phyloP scores from a whole-genome alignment of 2,113 vertebrate species.

The Eptatretus burgeri region DNA sequence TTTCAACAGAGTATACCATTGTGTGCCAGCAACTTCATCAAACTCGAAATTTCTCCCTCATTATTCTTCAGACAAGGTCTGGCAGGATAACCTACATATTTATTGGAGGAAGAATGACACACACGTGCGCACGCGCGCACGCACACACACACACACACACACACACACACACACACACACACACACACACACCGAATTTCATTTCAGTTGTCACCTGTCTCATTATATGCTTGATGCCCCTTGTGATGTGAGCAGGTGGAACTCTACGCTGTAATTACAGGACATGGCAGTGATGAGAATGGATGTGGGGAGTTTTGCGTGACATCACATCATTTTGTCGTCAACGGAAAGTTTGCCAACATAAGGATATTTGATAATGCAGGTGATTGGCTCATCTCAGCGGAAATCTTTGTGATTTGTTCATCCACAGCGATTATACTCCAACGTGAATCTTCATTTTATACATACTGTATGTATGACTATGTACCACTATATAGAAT shows the following conservation, averaged over 20 bases:
- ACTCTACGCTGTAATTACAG: conserved; percentile 27
- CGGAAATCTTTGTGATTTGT: too few species aligned
- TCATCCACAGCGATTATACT: too few species aligned
- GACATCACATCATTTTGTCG: conserved; percentile 26
- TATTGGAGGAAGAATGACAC: background rate
- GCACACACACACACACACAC: background rate
- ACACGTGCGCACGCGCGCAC: too few species aligned
- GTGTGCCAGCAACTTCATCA: background rate
- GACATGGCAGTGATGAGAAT: conserved; percentile 26
- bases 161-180: background rate
- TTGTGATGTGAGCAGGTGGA: conserved; percentile 19
- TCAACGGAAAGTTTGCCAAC: conserved; percentile 21
- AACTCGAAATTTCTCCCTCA: background rate
- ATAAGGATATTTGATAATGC: conserved; percentile 19
- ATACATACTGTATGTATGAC: too few species aligned
- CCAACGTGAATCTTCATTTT: too few species aligned
- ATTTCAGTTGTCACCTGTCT: background rate
- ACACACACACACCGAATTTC: too few species aligned
- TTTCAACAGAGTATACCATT: too few species aligned
- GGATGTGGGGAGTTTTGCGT: conserved; percentile 27
- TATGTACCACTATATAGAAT: too few species aligned
- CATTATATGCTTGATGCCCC: background rate
- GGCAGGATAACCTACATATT: background rate
- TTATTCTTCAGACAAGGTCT: background rate
- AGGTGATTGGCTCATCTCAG: conserved; percentile 13